Evolutionary conservation across 1,140 invertebrate genomes (phyloP), one percentile per base, ranked within the genome.

Genomic region (Drosophila pseudoobscura): DNA sequence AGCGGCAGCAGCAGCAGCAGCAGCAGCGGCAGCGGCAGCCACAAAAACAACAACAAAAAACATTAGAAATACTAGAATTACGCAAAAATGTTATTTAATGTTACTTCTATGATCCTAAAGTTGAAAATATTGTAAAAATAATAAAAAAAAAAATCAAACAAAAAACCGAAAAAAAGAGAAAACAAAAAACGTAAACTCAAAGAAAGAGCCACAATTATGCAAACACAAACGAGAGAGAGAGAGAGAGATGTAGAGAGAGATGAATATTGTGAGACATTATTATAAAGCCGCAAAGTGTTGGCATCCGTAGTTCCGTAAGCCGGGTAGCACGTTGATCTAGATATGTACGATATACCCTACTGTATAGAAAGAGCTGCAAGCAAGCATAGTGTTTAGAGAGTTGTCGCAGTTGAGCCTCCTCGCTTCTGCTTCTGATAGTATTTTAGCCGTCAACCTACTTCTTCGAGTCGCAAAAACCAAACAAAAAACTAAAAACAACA

Each of bases 41-140:
- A 39, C 35, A 39, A 39, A 59, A 72, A 62, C 52, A 76, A 75
- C 59, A 80, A 83, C 47, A 79, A 79, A 85, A 65, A 88, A 84
- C 79, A 88, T 89, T 89, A 88, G 84, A 89, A 88, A 79, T 89
- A 89, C 60, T 89, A 88, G 84, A 89, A 62, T 88, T 89, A 89
- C 76, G 79, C 76, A 88, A 84, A 89, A 85, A 89, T 89, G 84
- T 88, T 88, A 89, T 88, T 88, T 88, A 88, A 88, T 88, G 83
- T 88, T 88, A 87, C 78, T 83, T 89, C 83, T 87, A 88, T 88
- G 84, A 89, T 88, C 83, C 84, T 89, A 88, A 88, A 88, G 84
- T 88, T 88, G 84, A 88, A 89, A 89, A 89, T 88, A 89, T 80
- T 88, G 84, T 88, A 89, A 84, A 89, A 84, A 88, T 84, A 89